These are phyloP conservation scores for Tipula helvola DNA, from an alignment of 2,888 invertebrate species.

Conservation along the genomic window DNA sequence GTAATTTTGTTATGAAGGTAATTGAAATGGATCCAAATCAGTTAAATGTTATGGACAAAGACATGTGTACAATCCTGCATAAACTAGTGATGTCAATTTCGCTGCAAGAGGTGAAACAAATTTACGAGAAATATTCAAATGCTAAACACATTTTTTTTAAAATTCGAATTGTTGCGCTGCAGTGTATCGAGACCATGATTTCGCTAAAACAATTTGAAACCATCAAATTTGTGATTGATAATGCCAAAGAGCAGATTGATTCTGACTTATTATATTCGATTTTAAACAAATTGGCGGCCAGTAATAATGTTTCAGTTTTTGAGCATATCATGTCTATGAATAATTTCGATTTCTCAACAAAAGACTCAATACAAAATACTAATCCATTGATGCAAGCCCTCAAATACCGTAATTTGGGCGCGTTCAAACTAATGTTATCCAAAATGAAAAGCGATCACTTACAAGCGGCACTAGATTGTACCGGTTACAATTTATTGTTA, in stretches of 20 bases:
- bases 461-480: not conserved
- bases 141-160: not conserved
- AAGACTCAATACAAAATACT: not conserved
- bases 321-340: not conserved
- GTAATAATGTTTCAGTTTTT: not conserved
- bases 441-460: not conserved
- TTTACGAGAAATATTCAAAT: not conserved
- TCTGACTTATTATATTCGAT: not conserved
- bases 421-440: not conserved
- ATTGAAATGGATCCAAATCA: not conserved
- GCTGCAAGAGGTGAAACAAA: not conserved
- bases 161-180: not conserved
- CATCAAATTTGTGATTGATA: not conserved
- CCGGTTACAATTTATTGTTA: not conserved
- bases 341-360: not conserved
- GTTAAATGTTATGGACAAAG: not conserved
- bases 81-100: not conserved
- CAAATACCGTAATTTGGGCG: not conserved
- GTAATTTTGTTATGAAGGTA: not conserved
- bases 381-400: not conserved
- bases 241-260: not conserved
- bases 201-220: not conserved
- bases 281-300: not conserved
- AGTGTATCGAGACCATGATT: not conserved
- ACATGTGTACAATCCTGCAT: not conserved